Base-by-base conservation (phyloP, 2,113 vertebrate species). In the Heliornis fulica region DNA sequence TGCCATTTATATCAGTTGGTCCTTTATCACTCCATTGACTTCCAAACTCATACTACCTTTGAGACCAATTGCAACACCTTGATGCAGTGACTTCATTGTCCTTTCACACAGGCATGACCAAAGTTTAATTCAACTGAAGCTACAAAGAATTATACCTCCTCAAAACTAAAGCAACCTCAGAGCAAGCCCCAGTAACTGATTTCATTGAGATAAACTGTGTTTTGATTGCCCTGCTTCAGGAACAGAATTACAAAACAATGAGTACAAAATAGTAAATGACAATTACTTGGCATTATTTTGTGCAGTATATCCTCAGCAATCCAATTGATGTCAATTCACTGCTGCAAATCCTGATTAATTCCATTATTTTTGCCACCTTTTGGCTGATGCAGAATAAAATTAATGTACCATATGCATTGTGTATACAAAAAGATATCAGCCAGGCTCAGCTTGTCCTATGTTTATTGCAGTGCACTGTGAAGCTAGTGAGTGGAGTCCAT, bases 381-480 rank as follows among this genome's bases (percentile, higher is more conserved):
- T 53, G 43, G 48, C n/a, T 74, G 50, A 70, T 91, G 54, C 8
- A 75, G 59, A 95, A 66, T 68, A 36, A 84, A 78, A 89, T 59
- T 17, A 38, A 63, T 91, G 43, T 95, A 54, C 31, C 31, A 5
- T 78, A 53, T 80, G 19, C 46, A 28, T 64, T 84, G 72, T 72
- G 43, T 82, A 15, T 66, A 21, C 68, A 65, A 79, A 76, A 90
- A 31, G 4, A 13, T 64, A n/a, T 31, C 66, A 83, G 19, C 36
- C 72, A 78, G 69, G 56, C 89, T 97, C 69, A 96, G 40, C 53
- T 79, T 95, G 10, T 94, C 90, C 53, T 96, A 51, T 96, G 89
- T 95, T 96, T 97, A 46, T 96, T 98, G 87, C 98, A 99, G 99
- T 99, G 97, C 99, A 99, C 98, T 99, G 99, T 85, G 98, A 99